Evolutionary conservation across 2,113 vertebrate species (phyloP).

Genomic region (Erythrolamprus reginae): DNA sequence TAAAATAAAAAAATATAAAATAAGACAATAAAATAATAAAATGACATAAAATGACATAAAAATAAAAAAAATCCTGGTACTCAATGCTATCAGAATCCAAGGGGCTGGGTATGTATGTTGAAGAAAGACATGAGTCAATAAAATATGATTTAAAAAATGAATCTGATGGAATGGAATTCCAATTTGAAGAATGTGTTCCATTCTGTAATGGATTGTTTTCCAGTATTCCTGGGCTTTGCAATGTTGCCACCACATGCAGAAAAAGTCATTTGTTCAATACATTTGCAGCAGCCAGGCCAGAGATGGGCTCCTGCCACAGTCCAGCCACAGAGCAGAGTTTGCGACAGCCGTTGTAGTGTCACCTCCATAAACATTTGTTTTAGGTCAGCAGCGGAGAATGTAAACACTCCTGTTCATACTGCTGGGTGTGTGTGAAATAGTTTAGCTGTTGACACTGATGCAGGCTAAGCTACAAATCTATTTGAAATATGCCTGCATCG

Average conservation of each 20-base stretch:
- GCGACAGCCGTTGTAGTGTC: background rate
- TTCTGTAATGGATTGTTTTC: background rate
- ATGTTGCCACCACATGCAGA: background rate
- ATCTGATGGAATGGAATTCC: background rate
- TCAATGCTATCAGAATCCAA: background rate
- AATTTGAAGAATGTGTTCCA: background rate
- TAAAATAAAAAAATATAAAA: no score
- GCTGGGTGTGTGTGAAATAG: background rate
- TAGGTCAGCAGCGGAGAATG: background rate
- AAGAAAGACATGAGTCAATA: background rate
- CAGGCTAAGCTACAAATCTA: constrained; percentile 8
- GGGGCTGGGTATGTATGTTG: background rate
- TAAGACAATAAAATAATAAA: no score
- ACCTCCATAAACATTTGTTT: constrained; percentile 12
- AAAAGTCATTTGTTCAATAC: background rate
- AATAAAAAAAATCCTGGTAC: background rate
- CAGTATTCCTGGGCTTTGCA: background rate
- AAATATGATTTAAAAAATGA: background rate
- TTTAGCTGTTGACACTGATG: constrained; percentile 17
- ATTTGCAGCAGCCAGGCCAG: background rate
- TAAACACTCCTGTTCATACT: constrained; percentile 19
- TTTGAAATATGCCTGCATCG: background rate
- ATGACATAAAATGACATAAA: no score
- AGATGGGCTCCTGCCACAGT: background rate
- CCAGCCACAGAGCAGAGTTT: background rate